Evolutionary conservation across 2,797 vertebrate genomes (phyloP), one percentile per base, ranked within the genome.

Genomic region (Tadarida brasiliensis): DNA sequence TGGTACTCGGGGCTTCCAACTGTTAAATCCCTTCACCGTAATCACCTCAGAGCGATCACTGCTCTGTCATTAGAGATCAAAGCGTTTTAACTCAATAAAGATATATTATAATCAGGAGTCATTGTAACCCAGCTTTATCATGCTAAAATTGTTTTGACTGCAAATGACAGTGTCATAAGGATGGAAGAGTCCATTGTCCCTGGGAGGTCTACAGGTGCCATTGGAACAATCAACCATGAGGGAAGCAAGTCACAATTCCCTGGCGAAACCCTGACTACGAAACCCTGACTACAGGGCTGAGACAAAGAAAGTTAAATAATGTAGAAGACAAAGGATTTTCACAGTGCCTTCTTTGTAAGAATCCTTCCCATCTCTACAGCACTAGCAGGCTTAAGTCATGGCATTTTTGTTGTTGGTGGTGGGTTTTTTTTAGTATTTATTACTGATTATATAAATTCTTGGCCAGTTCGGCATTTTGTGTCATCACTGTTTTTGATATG

Each of bases 11-110:
- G 39, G 78, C 80, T 90, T 96, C 91, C 86, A 77, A 91, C 91
- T 92, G 63, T 61, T 92, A 82, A 86, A 90, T 96, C 76, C 87
- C 74, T 89, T 93, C 92, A 61, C 95, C 85, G 86, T 96, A 96
- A 97, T 97, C 86, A 90, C 84, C 77, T 91, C 49, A 77, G 96
- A 97, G 95, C 81, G 56, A 94, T 91, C 94, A 67, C 89, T 87
- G 89, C 81, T 77, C 63, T n/a, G 63, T 91, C 97, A 95, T 97
- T 95, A 94, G 97, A 91, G 93, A 24, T 73, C 95, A 94, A 94
- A 83, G 47, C 83, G 20, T 91, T 97, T 96, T 97, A 97, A 94
- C 94, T 97, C 95, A 95, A 97, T 95, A 93, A 97, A 97, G 96
- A 94, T 63, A 92, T 65, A 93, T 96, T 87, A 92, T 93, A 96